Conservation (phyloP, 2,797 vertebrate genomes). For the Sebastes cheni region DNA sequence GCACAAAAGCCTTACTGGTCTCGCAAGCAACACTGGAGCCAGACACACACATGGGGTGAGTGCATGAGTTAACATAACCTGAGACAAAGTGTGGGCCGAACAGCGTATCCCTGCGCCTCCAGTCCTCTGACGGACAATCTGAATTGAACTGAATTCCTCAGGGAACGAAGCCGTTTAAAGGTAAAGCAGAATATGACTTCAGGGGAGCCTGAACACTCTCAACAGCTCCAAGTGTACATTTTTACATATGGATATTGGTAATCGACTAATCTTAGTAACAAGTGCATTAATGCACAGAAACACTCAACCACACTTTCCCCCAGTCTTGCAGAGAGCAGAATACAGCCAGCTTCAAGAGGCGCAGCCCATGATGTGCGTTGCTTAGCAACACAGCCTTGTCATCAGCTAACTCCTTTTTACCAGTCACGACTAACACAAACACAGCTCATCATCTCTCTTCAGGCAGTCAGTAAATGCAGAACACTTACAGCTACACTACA, state of each 20-base stretch:
- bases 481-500: slow-evolving; percentile 63
- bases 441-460: slow-evolving; percentile 81
- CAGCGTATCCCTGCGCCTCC: slow-evolving; percentile 56
- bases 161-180: slow-evolving; percentile 28
- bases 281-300: slow-evolving; percentile 36
- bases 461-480: slow-evolving; percentile 76
- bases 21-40: slow-evolving; percentile 31
- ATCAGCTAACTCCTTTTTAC: slow-evolving; percentile 90
- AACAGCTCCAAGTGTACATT: not conserved
- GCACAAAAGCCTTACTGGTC: slow-evolving; percentile 24
- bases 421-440: slow-evolving; percentile 92
- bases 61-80: slow-evolving; percentile 57
- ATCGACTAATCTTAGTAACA: slow-evolving; percentile 12
- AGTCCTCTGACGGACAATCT: slow-evolving; percentile 48
- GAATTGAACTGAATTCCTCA: slow-evolving; percentile 32
- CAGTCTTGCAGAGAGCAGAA: slow-evolving; percentile 75
- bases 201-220: not conserved
- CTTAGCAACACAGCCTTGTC: slow-evolving; percentile 91
- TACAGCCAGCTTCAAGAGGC: slow-evolving; percentile 84
- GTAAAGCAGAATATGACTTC: slow-evolving; percentile 11
- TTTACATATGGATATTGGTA: not conserved
- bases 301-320: slow-evolving; percentile 53
- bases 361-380: slow-evolving; percentile 85
- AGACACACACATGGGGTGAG: slow-evolving; percentile 45
- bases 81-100: slow-evolving; percentile 63